Base-by-base conservation (phyloP, 2,113 vertebrate species). In the Oncorhynchus keta region DNA sequence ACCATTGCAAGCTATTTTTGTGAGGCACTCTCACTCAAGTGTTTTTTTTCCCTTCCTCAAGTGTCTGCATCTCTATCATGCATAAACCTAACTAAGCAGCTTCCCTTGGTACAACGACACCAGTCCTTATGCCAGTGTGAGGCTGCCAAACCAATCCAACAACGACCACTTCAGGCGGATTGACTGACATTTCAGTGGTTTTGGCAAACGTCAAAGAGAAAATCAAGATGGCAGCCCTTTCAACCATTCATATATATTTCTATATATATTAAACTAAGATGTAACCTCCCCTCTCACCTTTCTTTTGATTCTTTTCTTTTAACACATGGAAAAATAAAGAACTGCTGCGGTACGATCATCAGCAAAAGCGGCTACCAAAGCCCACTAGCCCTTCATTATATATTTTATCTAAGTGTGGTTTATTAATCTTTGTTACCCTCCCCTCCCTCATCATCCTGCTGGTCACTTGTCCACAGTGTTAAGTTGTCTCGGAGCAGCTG, bases 401-500 rank as follows among this genome's bases (percentile, higher is more conserved):
- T 77, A 79, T 78, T 79, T 61, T 86, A 3, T 45, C 39, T 45
- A 45, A 84, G 84, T 78, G 84, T 79, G 84, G 39, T 77, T 87
- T 87, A 18, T 55, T 83, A 48, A 24, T 82, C 77, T 93, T 99
- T 98, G 95, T 98, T 98, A 94, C 96, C 97, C 94, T 99, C 98
- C 57, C 98, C 98, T 0, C 94, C 97, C 26, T 99, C 98, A 77
- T 99, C 98, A 24, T 99, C 98, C 91, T 99, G 98, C 96, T 99
- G 98, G 90, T 99, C 98, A 91, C 97, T 99, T 88, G 97, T 99
- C 98, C 98, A 99, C 94, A 99, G 97, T 89, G 98, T 99, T 87
- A 99, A 96, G 97, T 99, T 99, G 95, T 99, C 98, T 20, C 98
- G 98, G 76, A 99, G 97, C 82, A 99, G 98, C 95, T 99, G 98